Evolutionary conservation across 2,113 vertebrate species (phyloP).

Genomic region (Rhea pennata): DNA sequence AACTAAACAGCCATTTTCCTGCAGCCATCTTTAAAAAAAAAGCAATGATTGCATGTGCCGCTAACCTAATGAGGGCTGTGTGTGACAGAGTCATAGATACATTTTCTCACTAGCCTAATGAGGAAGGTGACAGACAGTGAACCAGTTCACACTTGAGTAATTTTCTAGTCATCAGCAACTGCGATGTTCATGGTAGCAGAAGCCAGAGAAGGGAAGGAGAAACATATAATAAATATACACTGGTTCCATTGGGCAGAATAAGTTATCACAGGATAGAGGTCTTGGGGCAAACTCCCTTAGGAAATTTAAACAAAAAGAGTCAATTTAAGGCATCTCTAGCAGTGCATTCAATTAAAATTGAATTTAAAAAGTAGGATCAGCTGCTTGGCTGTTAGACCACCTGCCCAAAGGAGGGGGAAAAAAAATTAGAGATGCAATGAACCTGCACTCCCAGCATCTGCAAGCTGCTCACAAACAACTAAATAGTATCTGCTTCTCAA

Average conservation of each 20-base stretch:
- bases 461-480: conserved; percentile 3
- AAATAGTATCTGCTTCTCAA: not conserved
- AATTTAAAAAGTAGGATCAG: conserved; percentile 71
- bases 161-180: conserved; percentile 78
- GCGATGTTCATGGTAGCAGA: conserved; percentile 51
- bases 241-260: conserved; percentile 73
- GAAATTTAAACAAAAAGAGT: conserved; percentile 76
- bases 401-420: conserved; percentile 51
- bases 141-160: conserved; percentile 82
- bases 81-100: conserved; percentile 77
- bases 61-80: conserved; percentile 77
- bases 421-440: conserved; percentile 32
- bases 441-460: not conserved
- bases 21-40: conserved; percentile 80
- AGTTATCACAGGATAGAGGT: conserved; percentile 80
- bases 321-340: conserved; percentile 71
- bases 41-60: conserved; percentile 74
- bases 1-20: conserved; percentile 62
- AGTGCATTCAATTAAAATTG: conserved; percentile 78
- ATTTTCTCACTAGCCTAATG: conserved; percentile 83
- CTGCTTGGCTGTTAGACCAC: conserved; percentile 56
- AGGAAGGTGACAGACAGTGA: conserved; percentile 83
- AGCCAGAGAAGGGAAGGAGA: conserved; percentile 27
- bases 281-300: conserved; percentile 73
- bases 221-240: conserved; percentile 68